Conservation (phyloP, 2,797 vertebrate genomes). For the Sarcoramphus papa region DNA sequence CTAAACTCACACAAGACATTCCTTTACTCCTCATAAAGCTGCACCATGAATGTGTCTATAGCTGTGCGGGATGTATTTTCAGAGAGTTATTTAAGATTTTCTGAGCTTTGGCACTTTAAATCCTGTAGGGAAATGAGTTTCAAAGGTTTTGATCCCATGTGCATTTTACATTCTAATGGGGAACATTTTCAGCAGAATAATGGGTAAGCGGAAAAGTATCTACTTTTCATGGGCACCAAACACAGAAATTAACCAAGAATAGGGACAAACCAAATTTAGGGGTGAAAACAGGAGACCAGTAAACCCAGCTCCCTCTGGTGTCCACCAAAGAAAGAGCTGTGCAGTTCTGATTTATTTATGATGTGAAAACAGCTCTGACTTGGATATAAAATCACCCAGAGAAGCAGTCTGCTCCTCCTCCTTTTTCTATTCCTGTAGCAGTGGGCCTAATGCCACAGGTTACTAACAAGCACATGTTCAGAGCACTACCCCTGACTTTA, state of each 20-base stretch:
- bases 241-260: neutral
- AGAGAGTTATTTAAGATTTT: slow-evolving; percentile 34
- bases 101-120: slow-evolving; percentile 43
- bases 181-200: neutral
- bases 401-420: neutral
- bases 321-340: neutral
- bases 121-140: slow-evolving; percentile 53
- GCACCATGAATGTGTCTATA: neutral
- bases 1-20: slow-evolving; percentile 38
- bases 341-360: neutral
- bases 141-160: slow-evolving; percentile 40
- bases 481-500: neutral
- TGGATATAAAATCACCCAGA: neutral
- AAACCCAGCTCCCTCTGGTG: slow-evolving; percentile 22
- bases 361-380: neutral
- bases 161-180: neutral
- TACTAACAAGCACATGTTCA: neutral
- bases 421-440: neutral
- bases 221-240: neutral
- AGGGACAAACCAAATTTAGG: neutral
- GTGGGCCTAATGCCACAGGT: neutral
- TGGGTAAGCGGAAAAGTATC: neutral
- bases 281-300: neutral
- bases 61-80: slow-evolving; percentile 9
- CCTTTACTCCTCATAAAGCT: slow-evolving; percentile 23